These are phyloP conservation scores for Sylvilagus floridanus DNA, from an alignment of 2,797 vertebrate species.

Conservation along the genomic window DNA sequence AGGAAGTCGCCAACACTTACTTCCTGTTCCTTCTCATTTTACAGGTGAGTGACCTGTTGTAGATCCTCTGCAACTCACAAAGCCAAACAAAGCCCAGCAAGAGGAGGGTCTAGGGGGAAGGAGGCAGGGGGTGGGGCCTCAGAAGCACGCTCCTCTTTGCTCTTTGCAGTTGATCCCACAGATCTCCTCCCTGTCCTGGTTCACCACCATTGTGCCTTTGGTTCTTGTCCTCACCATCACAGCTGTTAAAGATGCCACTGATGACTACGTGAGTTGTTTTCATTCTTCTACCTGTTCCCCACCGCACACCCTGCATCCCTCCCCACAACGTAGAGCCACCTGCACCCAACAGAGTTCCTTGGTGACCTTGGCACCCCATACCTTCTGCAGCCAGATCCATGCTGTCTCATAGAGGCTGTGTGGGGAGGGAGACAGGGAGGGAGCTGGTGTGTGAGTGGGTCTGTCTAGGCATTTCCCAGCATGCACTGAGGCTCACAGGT, in stretches of 20 bases:
- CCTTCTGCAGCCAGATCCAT: neutral
- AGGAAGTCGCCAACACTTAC: conserved; percentile 98
- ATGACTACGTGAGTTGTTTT: conserved; percentile 95
- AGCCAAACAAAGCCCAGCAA: neutral
- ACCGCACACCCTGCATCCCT: rapidly evolving
- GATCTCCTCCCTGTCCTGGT: conserved; percentile 98
- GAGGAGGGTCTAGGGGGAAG: neutral
- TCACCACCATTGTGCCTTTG: conserved; percentile 99
- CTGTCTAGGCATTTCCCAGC: neutral
- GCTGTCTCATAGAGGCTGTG: rapidly evolving
- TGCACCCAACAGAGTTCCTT: neutral
- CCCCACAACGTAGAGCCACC: rapidly evolving
- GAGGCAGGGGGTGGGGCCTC: neutral
- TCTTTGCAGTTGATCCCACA: conserved; percentile 94
- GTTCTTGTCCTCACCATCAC: conserved; percentile 97
- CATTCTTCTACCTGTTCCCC: neutral
- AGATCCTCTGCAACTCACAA: neutral
- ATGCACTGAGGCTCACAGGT: rapidly evolving
- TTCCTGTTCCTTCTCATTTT: conserved; percentile 98
- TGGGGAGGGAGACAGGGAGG: neutral
- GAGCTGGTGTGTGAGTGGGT: neutral
- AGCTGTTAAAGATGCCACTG: conserved; percentile 97
- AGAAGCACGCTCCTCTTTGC: neutral
- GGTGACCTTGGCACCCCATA: neutral
- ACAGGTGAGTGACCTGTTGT: conserved; percentile 89